Conservation (phyloP, 1,140 invertebrate genomes). For the Amyelois transitella region DNA sequence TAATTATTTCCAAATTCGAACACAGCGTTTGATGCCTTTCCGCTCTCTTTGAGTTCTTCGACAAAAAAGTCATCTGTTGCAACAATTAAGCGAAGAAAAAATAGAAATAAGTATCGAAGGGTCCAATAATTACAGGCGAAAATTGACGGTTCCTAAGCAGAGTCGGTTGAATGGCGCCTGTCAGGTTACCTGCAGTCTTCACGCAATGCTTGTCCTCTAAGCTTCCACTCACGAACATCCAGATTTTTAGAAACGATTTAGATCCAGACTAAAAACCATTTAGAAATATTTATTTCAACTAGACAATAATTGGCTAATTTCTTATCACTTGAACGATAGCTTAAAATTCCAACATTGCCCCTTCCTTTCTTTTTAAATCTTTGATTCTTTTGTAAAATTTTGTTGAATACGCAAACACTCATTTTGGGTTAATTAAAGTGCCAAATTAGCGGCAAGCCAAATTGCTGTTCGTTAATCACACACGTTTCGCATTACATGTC, state of each 20-base stretch:
- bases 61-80: slow-evolving; percentile 74
- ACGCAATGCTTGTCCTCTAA: slow-evolving; percentile 31
- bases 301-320: too few species aligned
- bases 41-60: slow-evolving; percentile 72
- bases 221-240: neutral
- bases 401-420: neutral
- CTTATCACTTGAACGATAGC: too few species aligned
- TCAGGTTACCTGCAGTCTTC: slow-evolving; percentile 48
- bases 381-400: slow-evolving; percentile 4
- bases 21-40: slow-evolving; percentile 72
- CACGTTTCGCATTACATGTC: slow-evolving; percentile 36
- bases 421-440: slow-evolving; percentile 43
- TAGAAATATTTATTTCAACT: too few species aligned
- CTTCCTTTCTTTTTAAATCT: too few species aligned
- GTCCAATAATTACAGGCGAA: slow-evolving; percentile 73
- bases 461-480: slow-evolving; percentile 28
- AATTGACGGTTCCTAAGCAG: slow-evolving; percentile 69
- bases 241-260: neutral
- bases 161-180: slow-evolving; percentile 55
- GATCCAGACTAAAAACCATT: too few species aligned
- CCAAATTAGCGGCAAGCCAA: slow-evolving; percentile 50
- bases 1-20: slow-evolving; percentile 75
- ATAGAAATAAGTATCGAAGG: slow-evolving; percentile 74
- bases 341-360: too few species aligned
- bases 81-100: slow-evolving; percentile 72